Evolutionary conservation across 2,797 vertebrate genomes (phyloP).

Genomic region (Trematomus bernacchii): DNA sequence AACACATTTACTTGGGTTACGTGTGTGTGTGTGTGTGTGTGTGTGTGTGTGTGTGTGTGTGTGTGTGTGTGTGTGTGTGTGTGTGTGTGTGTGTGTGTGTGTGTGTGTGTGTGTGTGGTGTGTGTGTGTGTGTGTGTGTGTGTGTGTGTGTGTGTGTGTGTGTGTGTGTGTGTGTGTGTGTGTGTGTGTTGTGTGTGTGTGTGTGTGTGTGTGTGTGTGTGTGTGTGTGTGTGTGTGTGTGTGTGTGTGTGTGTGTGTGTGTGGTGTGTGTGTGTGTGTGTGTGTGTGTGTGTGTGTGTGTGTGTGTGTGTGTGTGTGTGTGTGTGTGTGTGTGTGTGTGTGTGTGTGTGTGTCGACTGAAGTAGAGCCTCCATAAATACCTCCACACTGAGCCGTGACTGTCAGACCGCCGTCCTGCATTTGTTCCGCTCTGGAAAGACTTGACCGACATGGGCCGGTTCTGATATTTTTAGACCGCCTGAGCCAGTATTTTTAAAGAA

Average conservation of each 20-base stretch:
- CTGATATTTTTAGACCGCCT: slow-evolving; percentile 42
- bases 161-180: slow-evolving; percentile 27
- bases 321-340: slow-evolving; percentile 3
- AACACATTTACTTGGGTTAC: slow-evolving; percentile 19
- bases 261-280: neutral
- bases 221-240: slow-evolving; percentile 34
- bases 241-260: slow-evolving; percentile 22
- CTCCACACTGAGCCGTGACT: slow-evolving; percentile 12
- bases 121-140: neutral
- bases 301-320: slow-evolving; percentile 21
- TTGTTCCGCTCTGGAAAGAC: slow-evolving; percentile 51
- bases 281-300: slow-evolving; percentile 30
- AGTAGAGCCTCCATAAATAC: slow-evolving; percentile 30
- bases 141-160: neutral
- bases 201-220: slow-evolving; percentile 3
- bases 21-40: slow-evolving; percentile 29
- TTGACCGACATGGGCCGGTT: slow-evolving; percentile 7
- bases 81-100: neutral
- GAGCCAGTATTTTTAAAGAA: slow-evolving; percentile 1
- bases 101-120: neutral
- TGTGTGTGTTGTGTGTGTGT: slow-evolving; percentile 25
- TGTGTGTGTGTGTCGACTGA: slow-evolving; percentile 28
- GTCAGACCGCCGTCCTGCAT: slow-evolving; percentile 32
- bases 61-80: neutral
- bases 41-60: neutral